These are phyloP conservation scores for Nowickia ferox DNA, from an alignment of 2,888 invertebrate genomes.

Conservation along the genomic window DNA sequence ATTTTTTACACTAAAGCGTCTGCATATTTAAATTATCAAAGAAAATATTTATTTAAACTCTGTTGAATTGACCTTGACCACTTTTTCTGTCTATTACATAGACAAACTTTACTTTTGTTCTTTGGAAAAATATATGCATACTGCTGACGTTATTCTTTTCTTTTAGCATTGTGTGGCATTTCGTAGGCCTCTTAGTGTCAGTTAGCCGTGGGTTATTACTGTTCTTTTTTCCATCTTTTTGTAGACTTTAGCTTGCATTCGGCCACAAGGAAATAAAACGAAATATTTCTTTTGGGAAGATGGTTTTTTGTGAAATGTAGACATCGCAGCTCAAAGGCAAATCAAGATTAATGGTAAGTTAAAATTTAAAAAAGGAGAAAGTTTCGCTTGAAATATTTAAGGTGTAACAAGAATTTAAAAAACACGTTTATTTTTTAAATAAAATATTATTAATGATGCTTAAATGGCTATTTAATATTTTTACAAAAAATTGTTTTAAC, in stretches of 20 bases:
- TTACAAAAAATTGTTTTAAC: too few relatives aligned
- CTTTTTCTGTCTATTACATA: slow-evolving; percentile 20
- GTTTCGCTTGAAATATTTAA: neutral
- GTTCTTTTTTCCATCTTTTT: neutral
- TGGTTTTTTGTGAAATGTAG: neutral
- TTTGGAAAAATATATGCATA: slow-evolving; percentile 4
- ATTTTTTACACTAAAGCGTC: slow-evolving; percentile 11
- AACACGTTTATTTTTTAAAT: neutral
- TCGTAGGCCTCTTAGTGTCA: slow-evolving; percentile 50
- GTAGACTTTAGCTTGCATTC: slow-evolving; percentile 8
- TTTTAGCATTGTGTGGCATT: slow-evolving; percentile 28
- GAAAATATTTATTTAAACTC: slow-evolving; percentile 8
- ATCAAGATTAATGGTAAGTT: slow-evolving; percentile 27
- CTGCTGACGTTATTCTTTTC: slow-evolving; percentile 24
- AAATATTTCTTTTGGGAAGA: slow-evolving; percentile 5
- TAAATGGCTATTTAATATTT: too few relatives aligned
- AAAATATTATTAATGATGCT: too few relatives aligned
- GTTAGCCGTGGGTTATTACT: slow-evolving; percentile 46
- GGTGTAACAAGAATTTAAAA: neutral
- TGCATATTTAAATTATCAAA: neutral
- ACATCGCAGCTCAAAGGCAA: slow-evolving; percentile 32
- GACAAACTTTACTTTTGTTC: slow-evolving; percentile 37
- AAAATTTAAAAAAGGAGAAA: neutral
- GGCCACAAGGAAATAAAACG: slow-evolving; percentile 10
- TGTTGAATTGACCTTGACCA: slow-evolving; percentile 47